Conservation (phyloP, 2,888 invertebrate species). For the Molanna angustata region DNA sequence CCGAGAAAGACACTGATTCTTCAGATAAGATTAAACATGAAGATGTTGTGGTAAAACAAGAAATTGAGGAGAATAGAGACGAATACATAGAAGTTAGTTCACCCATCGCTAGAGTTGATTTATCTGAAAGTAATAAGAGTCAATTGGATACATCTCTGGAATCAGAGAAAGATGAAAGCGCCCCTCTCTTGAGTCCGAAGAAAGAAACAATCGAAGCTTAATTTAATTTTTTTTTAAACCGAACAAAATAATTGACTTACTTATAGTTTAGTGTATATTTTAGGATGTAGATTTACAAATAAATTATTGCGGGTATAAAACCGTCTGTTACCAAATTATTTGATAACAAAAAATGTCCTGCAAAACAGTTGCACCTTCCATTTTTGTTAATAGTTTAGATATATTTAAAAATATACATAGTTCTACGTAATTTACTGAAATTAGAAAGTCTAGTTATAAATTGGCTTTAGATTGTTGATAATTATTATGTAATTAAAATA, state of each 20-base stretch:
- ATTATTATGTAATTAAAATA: too few species aligned
- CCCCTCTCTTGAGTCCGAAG: conserved; percentile 27
- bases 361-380: not conserved
- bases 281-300: too few species aligned
- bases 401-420: not conserved
- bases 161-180: conserved; percentile 7
- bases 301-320: too few species aligned
- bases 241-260: too few species aligned
- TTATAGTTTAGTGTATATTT: too few species aligned
- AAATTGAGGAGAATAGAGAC: conserved; percentile 41
- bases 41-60: conserved; percentile 48
- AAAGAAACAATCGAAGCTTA: conserved; percentile 26
- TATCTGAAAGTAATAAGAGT: not conserved
- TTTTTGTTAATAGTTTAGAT: not conserved
- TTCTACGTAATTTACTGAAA: too few species aligned
- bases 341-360: not conserved
- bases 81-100: conserved; percentile 54
- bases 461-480: too few species aligned
- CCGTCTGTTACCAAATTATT: too few species aligned
- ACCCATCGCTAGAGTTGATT: conserved; percentile 36
- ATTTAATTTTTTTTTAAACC: too few species aligned
- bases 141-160: not conserved
- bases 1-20: conserved; percentile 14
- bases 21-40: conserved; percentile 37
- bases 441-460: too few species aligned